A percentile compares a stretch with the other conserved stretches of the same genome.
These are phyloP conservation scores for Caranx melampygus DNA, from an alignment of 2,113 vertebrate genomes.

Conservation along the genomic window DNA sequence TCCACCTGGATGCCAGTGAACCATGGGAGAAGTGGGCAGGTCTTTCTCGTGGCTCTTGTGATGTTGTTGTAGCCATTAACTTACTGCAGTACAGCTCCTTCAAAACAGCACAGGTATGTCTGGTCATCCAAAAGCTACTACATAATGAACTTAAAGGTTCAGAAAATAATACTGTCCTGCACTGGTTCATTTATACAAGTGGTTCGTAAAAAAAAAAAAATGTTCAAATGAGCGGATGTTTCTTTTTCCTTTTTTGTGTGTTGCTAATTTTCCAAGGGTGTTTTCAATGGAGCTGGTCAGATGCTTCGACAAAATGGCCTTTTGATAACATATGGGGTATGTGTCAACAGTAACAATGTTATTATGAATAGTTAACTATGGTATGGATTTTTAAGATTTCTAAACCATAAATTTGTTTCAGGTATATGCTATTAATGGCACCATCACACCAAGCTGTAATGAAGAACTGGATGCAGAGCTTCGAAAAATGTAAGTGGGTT, in stretches of 20 bases:
- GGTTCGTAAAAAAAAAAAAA: background rate
- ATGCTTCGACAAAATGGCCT: slow-evolving; percentile 77
- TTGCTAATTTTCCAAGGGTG: slow-evolving; percentile 60
- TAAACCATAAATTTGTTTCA: slow-evolving; percentile 39
- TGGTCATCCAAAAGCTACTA: background rate
- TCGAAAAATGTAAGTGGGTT: slow-evolving; percentile 64
- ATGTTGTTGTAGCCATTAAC: slow-evolving; percentile 79
- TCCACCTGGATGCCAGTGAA: slow-evolving; percentile 79
- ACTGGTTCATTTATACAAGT: background rate
- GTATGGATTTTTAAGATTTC: background rate
- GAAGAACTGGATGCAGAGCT: slow-evolving; percentile 78
- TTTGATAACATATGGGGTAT: slow-evolving; percentile 81
- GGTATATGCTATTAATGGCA: slow-evolving; percentile 83
- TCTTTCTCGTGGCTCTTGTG: slow-evolving; percentile 71
- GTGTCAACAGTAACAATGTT: slow-evolving; percentile 15
- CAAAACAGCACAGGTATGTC: slow-evolving; percentile 74
- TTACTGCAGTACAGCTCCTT: slow-evolving; percentile 81
- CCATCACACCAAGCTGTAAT: slow-evolving; percentile 79
- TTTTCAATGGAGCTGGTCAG: slow-evolving; percentile 79
- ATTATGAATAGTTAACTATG: background rate
- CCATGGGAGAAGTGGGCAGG: slow-evolving; percentile 82
- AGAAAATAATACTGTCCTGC: background rate
- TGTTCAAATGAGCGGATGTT: background rate
- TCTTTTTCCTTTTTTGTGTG: background rate
- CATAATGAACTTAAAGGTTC: background rate